These are phyloP conservation scores for Bryconaethiops microstoma DNA, from an alignment of 2,797 vertebrate genomes.

Conservation along the genomic window DNA sequence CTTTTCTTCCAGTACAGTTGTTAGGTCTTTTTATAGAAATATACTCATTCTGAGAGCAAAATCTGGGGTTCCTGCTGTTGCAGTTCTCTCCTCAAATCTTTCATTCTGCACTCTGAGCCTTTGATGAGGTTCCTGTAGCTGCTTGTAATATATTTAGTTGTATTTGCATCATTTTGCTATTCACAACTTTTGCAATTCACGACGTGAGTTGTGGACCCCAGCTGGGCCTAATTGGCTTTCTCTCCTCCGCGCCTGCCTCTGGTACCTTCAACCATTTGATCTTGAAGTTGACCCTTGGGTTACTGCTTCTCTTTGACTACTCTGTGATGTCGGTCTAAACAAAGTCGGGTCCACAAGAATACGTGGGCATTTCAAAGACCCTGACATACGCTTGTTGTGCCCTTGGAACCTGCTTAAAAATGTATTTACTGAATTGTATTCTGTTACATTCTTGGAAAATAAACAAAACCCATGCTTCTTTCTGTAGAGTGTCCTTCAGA, in stretches of 20 bases:
- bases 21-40: not conserved
- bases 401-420: too few species aligned
- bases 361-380: too few species aligned
- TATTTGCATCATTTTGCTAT: constrained; percentile 20
- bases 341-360: not conserved
- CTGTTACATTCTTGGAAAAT: too few species aligned
- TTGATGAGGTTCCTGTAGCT: constrained; percentile 10
- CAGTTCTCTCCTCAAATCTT: not conserved
- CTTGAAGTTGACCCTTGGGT: not conserved
- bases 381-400: too few species aligned
- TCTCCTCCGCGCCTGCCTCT: not conserved
- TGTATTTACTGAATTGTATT: too few species aligned
- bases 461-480: too few species aligned
- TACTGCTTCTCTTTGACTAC: not conserved
- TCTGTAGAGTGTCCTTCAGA: too few species aligned
- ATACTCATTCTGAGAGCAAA: constrained; percentile 18
- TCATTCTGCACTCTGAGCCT: not conserved
- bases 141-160: constrained; percentile 1
- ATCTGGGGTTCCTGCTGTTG: not conserved
- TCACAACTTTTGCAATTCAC: constrained; percentile 1
- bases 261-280: not conserved
- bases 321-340: not conserved
- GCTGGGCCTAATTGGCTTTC: not conserved
- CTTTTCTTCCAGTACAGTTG: too few species aligned
- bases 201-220: not conserved